A percentile compares a stretch with the other conserved stretches of the same genome.
These are phyloP conservation scores for Rafetus swinhoei DNA, from an alignment of 2,113 vertebrate genomes.

Conservation along the genomic window DNA sequence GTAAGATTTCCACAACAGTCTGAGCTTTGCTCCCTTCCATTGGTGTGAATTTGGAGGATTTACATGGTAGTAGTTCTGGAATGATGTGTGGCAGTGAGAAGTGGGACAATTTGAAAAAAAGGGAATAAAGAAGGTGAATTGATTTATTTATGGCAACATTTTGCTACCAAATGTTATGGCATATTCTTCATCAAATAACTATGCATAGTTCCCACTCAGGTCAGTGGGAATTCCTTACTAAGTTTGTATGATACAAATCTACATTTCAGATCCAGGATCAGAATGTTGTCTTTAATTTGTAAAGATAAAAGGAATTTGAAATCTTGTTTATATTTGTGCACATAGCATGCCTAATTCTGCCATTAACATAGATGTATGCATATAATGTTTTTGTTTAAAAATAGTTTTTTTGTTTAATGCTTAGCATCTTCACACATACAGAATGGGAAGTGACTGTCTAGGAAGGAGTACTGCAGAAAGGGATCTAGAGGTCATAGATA, in stretches of 20 bases:
- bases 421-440: not conserved
- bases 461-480: too few species aligned
- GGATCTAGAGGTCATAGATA: too few species aligned
- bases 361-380: not conserved
- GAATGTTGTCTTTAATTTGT: slow-evolving; percentile 46
- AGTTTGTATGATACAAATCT: not conserved
- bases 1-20: slow-evolving; percentile 14
- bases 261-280: slow-evolving; percentile 18
- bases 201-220: not conserved
- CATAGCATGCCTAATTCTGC: not conserved
- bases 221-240: not conserved
- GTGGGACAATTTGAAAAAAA: not conserved
- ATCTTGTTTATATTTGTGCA: slow-evolving; percentile 22
- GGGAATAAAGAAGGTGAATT: slow-evolving; percentile 44
- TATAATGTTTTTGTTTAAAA: not conserved
- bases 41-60: slow-evolving; percentile 16
- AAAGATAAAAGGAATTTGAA: not conserved
- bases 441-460: too few species aligned
- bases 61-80: slow-evolving; percentile 8
- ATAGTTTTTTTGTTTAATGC: not conserved
- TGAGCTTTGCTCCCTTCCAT: slow-evolving; percentile 30
- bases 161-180: not conserved
- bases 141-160: not conserved
- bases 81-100: too few species aligned
- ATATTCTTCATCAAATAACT: not conserved